Percentiles rank a stretch among this genome's conserved stretches.
Conservation (phyloP, 2,797 vertebrate genomes). For the Hyperoplus lanceolatus region DNA sequence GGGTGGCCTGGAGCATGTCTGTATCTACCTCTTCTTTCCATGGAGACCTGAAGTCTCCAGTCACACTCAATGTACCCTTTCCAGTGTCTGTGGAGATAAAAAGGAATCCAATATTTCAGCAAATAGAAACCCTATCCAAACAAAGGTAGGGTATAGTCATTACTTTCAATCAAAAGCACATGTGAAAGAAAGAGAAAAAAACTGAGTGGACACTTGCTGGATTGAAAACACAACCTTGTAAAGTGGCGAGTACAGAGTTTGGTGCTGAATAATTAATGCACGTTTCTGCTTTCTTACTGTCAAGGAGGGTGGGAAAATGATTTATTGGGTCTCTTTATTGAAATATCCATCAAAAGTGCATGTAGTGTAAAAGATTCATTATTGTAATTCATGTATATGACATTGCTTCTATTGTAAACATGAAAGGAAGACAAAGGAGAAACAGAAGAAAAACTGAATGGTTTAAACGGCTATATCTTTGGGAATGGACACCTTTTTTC, state of each 20-base stretch:
- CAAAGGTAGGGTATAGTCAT: constrained; percentile 78
- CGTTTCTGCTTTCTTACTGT: constrained; percentile 60
- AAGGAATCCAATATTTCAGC: constrained; percentile 69
- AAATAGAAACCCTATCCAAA: constrained; percentile 74
- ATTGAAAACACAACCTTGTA: constrained; percentile 67
- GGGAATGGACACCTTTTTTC: constrained; percentile 25
- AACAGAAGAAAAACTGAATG: constrained; percentile 20
- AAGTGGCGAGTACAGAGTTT: constrained; percentile 61
- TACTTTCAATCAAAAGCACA: constrained; percentile 82
- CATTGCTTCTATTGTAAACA: constrained; percentile 8
- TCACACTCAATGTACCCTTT: constrained; percentile 54
- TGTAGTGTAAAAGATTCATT: constrained; percentile 10
- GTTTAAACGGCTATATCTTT: constrained; percentile 22
- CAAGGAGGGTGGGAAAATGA: constrained; percentile 76
- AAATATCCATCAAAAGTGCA: constrained; percentile 60
- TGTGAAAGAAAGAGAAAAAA: constrained; percentile 57
- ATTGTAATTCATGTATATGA: constrained; percentile 22
- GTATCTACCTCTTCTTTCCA: constrained; percentile 75
- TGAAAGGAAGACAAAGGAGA: constrained; percentile 14
- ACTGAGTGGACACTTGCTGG: constrained; percentile 70
- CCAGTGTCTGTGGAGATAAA: constrained; percentile 66
- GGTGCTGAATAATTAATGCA: constrained; percentile 65
- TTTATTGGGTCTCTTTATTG: constrained; percentile 67
- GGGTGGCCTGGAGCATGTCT: constrained; percentile 77
- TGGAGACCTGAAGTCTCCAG: constrained; percentile 63